Conservation (phyloP, 2,797 vertebrate genomes). For the Xiphophorus birchmanni region DNA sequence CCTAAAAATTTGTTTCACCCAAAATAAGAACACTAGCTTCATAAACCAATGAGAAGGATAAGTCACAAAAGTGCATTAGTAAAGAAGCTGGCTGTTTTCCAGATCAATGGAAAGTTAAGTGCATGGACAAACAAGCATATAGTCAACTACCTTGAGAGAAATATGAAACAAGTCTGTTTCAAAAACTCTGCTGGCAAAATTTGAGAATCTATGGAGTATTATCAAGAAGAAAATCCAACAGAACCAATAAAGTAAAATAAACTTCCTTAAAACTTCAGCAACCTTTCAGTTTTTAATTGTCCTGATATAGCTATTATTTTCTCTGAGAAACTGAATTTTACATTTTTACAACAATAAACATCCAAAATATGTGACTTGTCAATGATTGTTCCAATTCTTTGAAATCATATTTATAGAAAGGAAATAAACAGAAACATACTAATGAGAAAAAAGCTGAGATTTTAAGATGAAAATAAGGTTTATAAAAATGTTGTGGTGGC, state of each 20-base stretch:
- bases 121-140: no score
- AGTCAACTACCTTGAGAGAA: no score
- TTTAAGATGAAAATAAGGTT: constrained; percentile 3
- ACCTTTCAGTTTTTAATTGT: background rate
- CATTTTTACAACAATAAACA: background rate
- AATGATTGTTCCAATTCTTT: background rate
- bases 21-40: background rate
- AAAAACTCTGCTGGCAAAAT: background rate
- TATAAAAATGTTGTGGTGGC: constrained; percentile 20
- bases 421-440: background rate
- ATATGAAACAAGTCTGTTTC: no score
- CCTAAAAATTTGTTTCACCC: background rate
- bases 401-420: background rate
- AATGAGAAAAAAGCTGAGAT: background rate
- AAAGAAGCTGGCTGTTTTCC: background rate
- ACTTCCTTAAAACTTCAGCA: background rate
- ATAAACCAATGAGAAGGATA: background rate
- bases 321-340: background rate
- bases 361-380: background rate
- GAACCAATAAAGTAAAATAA: background rate
- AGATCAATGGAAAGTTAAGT: no score
- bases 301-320: background rate
- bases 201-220: background rate
- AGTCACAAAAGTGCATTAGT: background rate
- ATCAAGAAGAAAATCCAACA: background rate